Percentiles rank a stretch among this genome's conserved stretches.
These are phyloP conservation scores for Scaptomyza reducta DNA, from an alignment of 2,888 invertebrate genomes.

Conservation along the genomic window DNA sequence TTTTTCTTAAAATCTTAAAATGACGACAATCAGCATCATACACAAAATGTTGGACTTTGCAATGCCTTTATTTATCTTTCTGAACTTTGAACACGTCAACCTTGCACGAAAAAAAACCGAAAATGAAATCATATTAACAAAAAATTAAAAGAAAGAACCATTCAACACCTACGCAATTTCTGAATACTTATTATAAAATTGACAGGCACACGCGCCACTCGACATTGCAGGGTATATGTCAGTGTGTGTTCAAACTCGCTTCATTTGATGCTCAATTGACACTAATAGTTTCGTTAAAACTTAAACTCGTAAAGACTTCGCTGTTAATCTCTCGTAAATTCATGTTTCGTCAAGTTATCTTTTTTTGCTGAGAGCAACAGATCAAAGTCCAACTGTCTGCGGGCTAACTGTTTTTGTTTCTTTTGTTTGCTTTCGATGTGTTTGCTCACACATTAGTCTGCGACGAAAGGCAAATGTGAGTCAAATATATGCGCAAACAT, in stretches of 20 bases:
- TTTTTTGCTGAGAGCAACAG: constrained; percentile 3
- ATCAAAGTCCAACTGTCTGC: constrained; percentile 34
- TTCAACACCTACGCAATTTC: constrained; percentile 38
- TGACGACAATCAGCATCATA: constrained; percentile 23
- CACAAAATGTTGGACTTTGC: constrained; percentile 35
- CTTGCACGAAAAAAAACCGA: constrained; percentile 30
- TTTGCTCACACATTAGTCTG: constrained; percentile 13
- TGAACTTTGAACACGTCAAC: background rate
- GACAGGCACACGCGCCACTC: constrained; percentile 54
- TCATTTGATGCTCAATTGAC: background rate
- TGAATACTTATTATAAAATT: constrained; percentile 43
- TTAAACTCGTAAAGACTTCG: background rate
- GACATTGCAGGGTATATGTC: constrained; percentile 28
- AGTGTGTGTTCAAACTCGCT: background rate
- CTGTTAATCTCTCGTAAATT: background rate
- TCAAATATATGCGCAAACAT: constrained; percentile 55
- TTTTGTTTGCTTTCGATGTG: constrained; percentile 8
- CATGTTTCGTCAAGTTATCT: background rate
- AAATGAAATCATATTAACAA: constrained; percentile 26
- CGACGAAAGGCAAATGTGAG: constrained; percentile 66
- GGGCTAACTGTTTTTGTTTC: constrained; percentile 6
- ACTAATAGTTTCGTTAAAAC: background rate
- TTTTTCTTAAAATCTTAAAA: constrained; percentile 2
- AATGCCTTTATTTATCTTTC: background rate
- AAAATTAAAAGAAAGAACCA: constrained; percentile 15